phyloP scores from a whole-genome alignment of 2,113 vertebrate species.

The Psammodynastes pulverulentus region DNA sequence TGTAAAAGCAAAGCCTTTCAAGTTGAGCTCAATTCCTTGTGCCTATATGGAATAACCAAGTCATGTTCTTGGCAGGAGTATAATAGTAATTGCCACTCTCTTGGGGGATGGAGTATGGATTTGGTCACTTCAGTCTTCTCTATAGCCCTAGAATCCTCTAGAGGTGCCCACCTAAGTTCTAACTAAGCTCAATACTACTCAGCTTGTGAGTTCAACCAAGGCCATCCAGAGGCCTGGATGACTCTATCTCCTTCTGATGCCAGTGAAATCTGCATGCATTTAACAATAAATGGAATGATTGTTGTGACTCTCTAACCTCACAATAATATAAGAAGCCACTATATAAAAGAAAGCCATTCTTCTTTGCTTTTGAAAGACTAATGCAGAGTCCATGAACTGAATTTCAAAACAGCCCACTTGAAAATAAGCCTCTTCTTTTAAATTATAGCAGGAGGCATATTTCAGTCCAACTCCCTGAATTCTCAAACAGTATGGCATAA shows the following conservation, averaged over 20 bases:
- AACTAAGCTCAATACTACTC: neutral
- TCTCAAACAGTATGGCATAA: neutral
- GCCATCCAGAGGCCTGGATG: neutral
- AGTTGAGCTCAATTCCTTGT: neutral
- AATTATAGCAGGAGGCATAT: neutral
- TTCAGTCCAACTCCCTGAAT: neutral
- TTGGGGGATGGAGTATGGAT: neutral
- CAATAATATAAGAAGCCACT: neutral
- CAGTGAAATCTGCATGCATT: neutral
- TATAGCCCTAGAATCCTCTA: neutral
- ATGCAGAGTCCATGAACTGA: neutral
- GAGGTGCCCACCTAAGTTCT: neutral
- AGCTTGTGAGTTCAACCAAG: neutral
- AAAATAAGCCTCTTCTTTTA: neutral
- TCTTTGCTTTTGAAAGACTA: neutral
- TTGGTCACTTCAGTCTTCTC: neutral
- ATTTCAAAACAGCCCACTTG: neutral
- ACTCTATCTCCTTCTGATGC: neutral
- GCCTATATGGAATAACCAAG: neutral
- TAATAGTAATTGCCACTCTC: neutral
- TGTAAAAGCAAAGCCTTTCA: neutral
- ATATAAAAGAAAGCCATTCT: neutral
- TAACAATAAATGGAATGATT: neutral
- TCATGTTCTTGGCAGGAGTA: neutral
- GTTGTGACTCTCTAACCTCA: neutral